Conservation (phyloP, 2,888 invertebrate genomes). For the Pocota personata region DNA sequence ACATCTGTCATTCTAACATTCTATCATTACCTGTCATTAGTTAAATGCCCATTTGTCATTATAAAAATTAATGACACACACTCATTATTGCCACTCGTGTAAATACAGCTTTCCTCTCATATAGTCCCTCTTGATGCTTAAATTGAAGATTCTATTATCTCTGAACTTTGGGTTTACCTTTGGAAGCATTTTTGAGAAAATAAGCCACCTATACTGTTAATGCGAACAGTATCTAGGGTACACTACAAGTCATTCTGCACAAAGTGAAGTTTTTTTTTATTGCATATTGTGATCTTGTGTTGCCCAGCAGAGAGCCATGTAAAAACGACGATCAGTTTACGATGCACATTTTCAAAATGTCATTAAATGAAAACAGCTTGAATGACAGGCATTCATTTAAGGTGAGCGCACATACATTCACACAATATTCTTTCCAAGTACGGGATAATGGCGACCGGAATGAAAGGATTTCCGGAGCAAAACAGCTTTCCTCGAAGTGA, state of each 20-base stretch:
- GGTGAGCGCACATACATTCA: constrained; percentile 1
- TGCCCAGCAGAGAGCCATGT: background rate
- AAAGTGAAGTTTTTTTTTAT: background rate
- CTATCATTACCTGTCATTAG: too few species aligned
- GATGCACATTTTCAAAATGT: constrained; percentile 22
- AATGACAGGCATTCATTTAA: constrained; percentile 30
- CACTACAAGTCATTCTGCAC: background rate
- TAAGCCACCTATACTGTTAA: too few species aligned
- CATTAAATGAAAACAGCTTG: constrained; percentile 19
- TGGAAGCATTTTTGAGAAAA: too few species aligned
- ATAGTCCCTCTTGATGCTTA: too few species aligned
- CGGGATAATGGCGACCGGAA: background rate
- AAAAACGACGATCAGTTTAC: background rate
- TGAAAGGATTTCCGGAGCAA: constrained; percentile 13
- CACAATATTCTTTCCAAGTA: background rate
- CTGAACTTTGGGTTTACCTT: too few species aligned
- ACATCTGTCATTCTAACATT: too few species aligned
- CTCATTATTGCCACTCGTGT: too few species aligned
- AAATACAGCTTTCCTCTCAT: too few species aligned
- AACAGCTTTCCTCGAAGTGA: background rate
- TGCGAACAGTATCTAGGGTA: too few species aligned
- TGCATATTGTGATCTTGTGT: background rate
- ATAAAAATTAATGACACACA: too few species aligned
- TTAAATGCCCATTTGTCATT: too few species aligned
- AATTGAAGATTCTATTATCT: too few species aligned